Evolutionary conservation across 2,888 invertebrate species (phyloP), one percentile per base, ranked within the genome.

Genomic region (Parochlus steinenii): DNA sequence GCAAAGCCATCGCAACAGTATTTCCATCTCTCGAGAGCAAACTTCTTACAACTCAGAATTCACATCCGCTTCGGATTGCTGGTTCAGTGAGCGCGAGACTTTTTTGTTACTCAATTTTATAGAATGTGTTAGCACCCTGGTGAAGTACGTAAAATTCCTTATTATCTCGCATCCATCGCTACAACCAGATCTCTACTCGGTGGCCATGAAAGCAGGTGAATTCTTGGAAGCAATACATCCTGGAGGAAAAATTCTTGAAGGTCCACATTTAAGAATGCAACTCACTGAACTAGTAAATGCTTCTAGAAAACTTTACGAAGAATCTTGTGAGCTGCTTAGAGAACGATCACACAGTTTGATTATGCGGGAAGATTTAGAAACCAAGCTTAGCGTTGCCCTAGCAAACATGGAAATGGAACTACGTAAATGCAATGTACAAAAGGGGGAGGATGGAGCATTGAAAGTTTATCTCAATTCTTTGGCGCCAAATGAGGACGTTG

Each of bases 51-150:
- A 49, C 11, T 57, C 53, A 0, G 59, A 56, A 31, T 35, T 43
- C 26, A 48, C 54, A 3, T 42, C 44, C 2, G 42, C 46, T 15
- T 61, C 61, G 2, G 65, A 65, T 23, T 54, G 62, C 8, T 44
- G 62, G 10, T 64, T 68, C 40, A 55, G 61, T 1, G 66, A 67
- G 30, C 50, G 55, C 2, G 58, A 58, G 36, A 55, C 53, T 29
- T 56, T 57, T 44, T 47, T 58, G 3, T 61, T 92, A 3, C 62
- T 85, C 5, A 74, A 72, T 26, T 74, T 90, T 49, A 75, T 90
- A 15, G 89, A 90, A 53, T 78, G 79, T 19, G 70, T 82, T 31
- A 79, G 81, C 38, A 75, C 78, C 1, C 65, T 90, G n/a, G 79
- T 86, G n/a, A 83, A 86, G 59, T 80, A 77, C 69, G 80, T 79